Conservation (phyloP, 2,797 vertebrate genomes). For the Hypotaenidia philippensis region DNA sequence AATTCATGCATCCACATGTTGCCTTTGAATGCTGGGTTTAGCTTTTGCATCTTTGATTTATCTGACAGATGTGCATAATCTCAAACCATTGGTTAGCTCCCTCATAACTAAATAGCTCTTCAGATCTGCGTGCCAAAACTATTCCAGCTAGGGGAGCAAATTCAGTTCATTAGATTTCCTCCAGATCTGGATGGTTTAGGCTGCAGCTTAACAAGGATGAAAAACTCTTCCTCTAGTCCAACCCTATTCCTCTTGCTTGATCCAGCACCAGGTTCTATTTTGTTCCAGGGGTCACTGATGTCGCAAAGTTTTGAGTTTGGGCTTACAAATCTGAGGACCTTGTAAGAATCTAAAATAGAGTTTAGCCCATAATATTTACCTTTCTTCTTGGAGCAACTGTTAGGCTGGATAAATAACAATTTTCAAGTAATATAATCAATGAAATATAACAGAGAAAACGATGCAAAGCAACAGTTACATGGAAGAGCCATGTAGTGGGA, state of each 20-base stretch:
- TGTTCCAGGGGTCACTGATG: not conserved
- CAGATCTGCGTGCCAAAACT: constrained; percentile 26
- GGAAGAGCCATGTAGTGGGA: not conserved
- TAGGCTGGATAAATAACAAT: constrained; percentile 24
- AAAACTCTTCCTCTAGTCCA: not conserved
- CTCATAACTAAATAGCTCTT: constrained; percentile 1
- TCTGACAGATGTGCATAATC: constrained; percentile 57
- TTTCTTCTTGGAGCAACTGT: constrained; percentile 1
- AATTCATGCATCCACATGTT: constrained; percentile 32
- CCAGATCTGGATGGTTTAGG: constrained; percentile 6
- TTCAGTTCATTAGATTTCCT: constrained; percentile 9
- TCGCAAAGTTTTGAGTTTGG: not conserved
- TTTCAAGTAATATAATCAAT: constrained; percentile 16
- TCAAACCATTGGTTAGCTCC: constrained; percentile 18
- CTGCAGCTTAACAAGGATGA: not conserved
- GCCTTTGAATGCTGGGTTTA: constrained; percentile 29
- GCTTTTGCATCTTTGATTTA: constrained; percentile 58
- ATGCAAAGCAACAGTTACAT: constrained; percentile 3
- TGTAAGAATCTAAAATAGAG: not conserved
- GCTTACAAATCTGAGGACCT: not conserved
- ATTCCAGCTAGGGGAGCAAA: constrained; percentile 26
- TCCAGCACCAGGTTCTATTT: not conserved
- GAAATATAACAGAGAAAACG: constrained; percentile 18
- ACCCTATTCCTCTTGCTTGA: not conserved
- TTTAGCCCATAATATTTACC: constrained; percentile 30